Conservation (phyloP, 2,113 vertebrate genomes). For the Dunckerocampus dactyliophorus region DNA sequence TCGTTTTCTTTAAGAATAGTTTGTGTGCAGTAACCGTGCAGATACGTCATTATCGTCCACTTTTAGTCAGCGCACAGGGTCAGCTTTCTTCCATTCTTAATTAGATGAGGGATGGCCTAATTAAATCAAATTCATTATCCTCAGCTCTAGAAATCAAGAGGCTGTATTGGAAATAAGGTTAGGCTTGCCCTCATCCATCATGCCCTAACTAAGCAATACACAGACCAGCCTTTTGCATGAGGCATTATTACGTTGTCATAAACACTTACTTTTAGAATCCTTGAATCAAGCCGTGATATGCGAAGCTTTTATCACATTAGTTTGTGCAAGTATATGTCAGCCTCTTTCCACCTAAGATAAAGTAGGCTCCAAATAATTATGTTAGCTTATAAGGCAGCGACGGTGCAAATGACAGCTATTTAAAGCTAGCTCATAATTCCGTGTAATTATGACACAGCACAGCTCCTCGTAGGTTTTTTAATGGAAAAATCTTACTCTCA, state of each 20-base stretch:
- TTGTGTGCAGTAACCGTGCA: slow-evolving; percentile 20
- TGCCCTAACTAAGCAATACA: slow-evolving; percentile 99
- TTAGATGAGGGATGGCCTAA: slow-evolving; percentile 92
- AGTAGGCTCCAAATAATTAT: slow-evolving; percentile 84
- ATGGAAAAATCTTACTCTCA: neutral
- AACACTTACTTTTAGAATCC: slow-evolving; percentile 93
- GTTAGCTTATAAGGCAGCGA: slow-evolving; percentile 75
- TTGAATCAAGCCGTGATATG: slow-evolving; percentile 82
- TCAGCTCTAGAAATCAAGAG: slow-evolving; percentile 94
- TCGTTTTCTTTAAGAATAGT: slow-evolving; percentile 10
- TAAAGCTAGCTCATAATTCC: slow-evolving; percentile 73
- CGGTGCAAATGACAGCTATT: slow-evolving; percentile 71
- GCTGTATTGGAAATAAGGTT: slow-evolving; percentile 88
- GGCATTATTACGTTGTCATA: slow-evolving; percentile 99
- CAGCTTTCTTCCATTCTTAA: slow-evolving; percentile 88
- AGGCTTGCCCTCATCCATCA: slow-evolving; percentile 95
- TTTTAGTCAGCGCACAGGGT: slow-evolving; percentile 74
- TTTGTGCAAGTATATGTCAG: slow-evolving; percentile 92
- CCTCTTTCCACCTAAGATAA: slow-evolving; percentile 93
- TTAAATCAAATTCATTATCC: slow-evolving; percentile 99
- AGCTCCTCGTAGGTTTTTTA: slow-evolving; percentile 34
- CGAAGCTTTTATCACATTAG: slow-evolving; percentile 98
- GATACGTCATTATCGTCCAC: slow-evolving; percentile 28
- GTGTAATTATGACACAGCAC: slow-evolving; percentile 74
- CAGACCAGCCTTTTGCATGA: slow-evolving; percentile 88